Evolutionary conservation across 2,113 vertebrate species (phyloP), one percentile per base, ranked within the genome.

Genomic region (Orycteropus afer): DNA sequence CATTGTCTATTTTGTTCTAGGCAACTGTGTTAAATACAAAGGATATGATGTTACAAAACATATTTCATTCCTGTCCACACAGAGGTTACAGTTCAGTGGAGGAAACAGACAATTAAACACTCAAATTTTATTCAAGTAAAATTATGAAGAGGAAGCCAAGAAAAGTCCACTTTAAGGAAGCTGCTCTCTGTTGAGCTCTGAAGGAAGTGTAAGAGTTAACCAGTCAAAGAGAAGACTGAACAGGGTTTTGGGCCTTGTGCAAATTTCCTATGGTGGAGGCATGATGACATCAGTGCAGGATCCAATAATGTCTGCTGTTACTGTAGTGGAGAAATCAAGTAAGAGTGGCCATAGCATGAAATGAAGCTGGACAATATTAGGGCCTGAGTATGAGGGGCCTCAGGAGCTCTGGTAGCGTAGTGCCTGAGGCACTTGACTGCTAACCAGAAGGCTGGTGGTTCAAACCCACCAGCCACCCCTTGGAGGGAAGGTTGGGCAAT

Each of bases 71-170:
- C 32, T 40, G 40, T 45, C 42, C 23, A 45, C 40, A 27, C 14
- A 25, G 40, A 81, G 10, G 4, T 73, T 78, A 83, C 5, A 9
- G 53, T 57, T 86, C 49, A n/a, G n/a, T n/a, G n/a, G n/a, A n/a
- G n/a, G n/a, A n/a, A n/a, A n/a, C n/a, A n/a, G n/a, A n/a, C 47
- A 81, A 47, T 17, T n/a, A 84, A 40, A 5, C 22, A 89, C 57
- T 86, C 37, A 86, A 53, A 90, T 79, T 89, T 86, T 92, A 37
- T 42, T 42, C 34, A 86, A 82, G 69, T 42, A 49, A 83, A 87
- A 59, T 71, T 91, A 85, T 40, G 57, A 51, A 17, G 40, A 78
- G n/a, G 42, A 53, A 73, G 6, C 25, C 40, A 90, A 77, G 49
- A 55, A 86, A 34, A 61, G 7, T 67, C 47, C 63, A 61, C 6